Evolutionary conservation across 2,888 invertebrate genomes (phyloP), one percentile per base, ranked within the genome.

Genomic region (Tubiluchus corallicola): DNA sequence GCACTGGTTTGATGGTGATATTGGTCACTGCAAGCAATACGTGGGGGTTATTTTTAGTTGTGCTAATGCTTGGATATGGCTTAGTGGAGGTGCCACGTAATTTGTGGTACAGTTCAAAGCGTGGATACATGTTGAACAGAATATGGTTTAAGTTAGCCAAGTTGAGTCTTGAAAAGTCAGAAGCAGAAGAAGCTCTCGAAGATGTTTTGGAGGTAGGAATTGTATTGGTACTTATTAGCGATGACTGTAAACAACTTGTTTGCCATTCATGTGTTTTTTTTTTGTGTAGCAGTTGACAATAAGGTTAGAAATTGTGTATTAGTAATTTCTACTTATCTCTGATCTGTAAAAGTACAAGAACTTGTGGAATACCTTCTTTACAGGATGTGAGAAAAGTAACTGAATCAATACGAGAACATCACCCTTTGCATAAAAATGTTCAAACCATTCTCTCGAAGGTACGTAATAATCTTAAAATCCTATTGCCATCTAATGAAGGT

Each of bases 21-120:
- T 87, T 94, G 18, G 88, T 96, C 2, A 88, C 94, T 15, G 96
- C 98, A 2, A 92, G 92, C 58, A 99, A 99, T 62, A 98, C 98
- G 0, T 99, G 98, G 98, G 98, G 98, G 46, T 69, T 99, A 43
- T 90, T 96, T 62, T 69, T 98, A 20, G 69, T 99, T 41, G 85
- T 98, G 40, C 68, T 98, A 17, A 69, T 99, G 49, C 72, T 98
- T 17, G 85, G 74, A 2, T 94, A 96, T 66, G 92, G 96, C 0
- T 70, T 98, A 45, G 94, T 99, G 0, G 94, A 96, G 68, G 83
- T 98, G 2, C 73, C 72, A 1, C 74, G 94, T 46, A 79, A 77
- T 51, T 67, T 92, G 37, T 98, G 94, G 90, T 79, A 85, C 58
- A 77, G 79, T 54, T 80, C 87, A 2, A 82, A 82, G 61, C 77